phyloP scores from a whole-genome alignment of 2,888 invertebrate genomes.

The Machimus atricapillus region DNA sequence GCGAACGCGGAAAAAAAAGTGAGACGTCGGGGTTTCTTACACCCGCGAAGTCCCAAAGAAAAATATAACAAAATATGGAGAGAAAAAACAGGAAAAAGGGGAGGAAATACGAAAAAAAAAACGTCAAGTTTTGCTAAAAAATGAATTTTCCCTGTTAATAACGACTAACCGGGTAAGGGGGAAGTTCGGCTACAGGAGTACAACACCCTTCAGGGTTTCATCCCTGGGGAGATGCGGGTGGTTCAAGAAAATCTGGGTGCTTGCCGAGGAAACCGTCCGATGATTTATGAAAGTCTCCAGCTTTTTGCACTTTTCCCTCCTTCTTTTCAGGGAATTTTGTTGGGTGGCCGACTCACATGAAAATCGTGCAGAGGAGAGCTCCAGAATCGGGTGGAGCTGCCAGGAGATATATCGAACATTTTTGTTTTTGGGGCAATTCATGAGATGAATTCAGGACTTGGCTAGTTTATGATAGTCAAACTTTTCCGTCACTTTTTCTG shows the following conservation, averaged over 20 bases:
- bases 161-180: background rate
- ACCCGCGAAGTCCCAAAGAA: background rate
- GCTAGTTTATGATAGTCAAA: background rate
- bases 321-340: background rate
- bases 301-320: background rate
- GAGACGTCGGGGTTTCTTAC: background rate
- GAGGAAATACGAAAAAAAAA: background rate
- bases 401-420: background rate
- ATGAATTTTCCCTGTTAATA: constrained; percentile 23
- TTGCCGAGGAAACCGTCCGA: background rate
- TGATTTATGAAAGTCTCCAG: constrained; percentile 37
- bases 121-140: background rate
- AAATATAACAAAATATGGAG: too few relatives aligned
- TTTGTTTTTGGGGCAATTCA: background rate
- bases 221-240: background rate
- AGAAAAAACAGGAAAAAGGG: background rate
- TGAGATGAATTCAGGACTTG: background rate
- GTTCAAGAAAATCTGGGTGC: background rate
- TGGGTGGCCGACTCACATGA: background rate
- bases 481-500: background rate
- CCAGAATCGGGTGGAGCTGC: background rate
- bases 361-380: background rate
- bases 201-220: background rate
- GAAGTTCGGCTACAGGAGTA: background rate
- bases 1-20: background rate